These are phyloP conservation scores for Stenolophus ochropezus DNA, from an alignment of 2,888 invertebrate species.

Conservation along the genomic window DNA sequence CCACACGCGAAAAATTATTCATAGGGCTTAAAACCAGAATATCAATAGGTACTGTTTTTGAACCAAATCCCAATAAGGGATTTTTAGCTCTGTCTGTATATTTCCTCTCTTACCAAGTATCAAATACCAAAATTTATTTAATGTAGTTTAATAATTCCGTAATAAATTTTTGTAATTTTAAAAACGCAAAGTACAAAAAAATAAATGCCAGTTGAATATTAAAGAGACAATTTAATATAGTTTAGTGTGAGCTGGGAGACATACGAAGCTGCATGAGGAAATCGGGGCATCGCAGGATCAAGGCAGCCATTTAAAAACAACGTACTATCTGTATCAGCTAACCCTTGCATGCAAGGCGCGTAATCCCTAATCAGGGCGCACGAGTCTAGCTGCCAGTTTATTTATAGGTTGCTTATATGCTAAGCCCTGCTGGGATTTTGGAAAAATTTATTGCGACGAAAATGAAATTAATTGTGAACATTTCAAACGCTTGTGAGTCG, in stretches of 20 bases:
- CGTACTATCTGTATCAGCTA: constrained; percentile 26
- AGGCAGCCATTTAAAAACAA: constrained; percentile 15
- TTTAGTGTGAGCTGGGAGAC: neutral
- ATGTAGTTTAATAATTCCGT: no score
- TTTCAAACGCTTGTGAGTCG: constrained; percentile 50
- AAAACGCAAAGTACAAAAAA: neutral
- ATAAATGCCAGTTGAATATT: neutral
- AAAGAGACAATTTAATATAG: neutral
- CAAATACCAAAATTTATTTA: no score
- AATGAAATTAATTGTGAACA: constrained; percentile 56
- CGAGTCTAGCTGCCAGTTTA: constrained; percentile 34
- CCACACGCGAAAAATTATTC: no score
- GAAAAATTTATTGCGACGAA: constrained; percentile 58
- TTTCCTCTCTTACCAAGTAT: no score
- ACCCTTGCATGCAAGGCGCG: constrained; percentile 7
- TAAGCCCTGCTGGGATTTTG: constrained; percentile 47
- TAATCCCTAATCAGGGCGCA: constrained; percentile 53
- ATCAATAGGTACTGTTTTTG: no score
- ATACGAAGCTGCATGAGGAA: neutral
- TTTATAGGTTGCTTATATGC: constrained; percentile 58
- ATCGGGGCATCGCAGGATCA: constrained; percentile 2
- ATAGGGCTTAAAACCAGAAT: no score
- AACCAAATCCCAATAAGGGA: no score
- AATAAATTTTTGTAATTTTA: no score
- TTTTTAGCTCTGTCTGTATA: no score